Conservation (phyloP, 1,140 invertebrate species). For the Lycorma delicatula region DNA sequence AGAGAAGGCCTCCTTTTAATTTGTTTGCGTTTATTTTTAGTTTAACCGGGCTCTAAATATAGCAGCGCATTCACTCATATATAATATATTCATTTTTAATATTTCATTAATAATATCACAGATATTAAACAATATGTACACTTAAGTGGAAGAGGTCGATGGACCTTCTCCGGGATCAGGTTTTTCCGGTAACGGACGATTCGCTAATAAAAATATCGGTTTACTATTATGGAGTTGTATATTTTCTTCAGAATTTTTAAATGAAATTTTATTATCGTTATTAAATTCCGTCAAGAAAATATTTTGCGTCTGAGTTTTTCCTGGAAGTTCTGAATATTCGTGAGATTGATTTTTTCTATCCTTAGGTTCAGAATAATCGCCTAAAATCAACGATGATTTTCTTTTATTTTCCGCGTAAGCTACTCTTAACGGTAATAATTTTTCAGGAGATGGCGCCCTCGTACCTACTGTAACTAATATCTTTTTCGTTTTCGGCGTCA, state of each 20-base stretch:
- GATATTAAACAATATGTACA: too few species aligned
- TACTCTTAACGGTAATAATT: constrained; percentile 39
- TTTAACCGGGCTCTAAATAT: too few species aligned
- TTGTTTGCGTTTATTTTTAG: too few species aligned
- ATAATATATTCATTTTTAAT: too few species aligned
- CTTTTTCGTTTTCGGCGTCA: constrained; percentile 16
- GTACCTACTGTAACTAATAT: constrained; percentile 47
- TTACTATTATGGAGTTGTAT: too few species aligned
- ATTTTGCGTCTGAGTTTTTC: constrained; percentile 24
- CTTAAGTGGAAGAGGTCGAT: constrained; percentile 11
- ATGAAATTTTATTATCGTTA: too few species aligned
- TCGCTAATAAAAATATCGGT: constrained; percentile 51
- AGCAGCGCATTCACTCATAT: too few species aligned
- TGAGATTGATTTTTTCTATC: constrained; percentile 38
- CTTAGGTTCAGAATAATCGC: constrained; percentile 45
- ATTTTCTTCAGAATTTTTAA: constrained; percentile 3
- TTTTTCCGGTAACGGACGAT: constrained; percentile 57
- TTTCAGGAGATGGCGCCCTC: constrained; percentile 50
- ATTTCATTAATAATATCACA: too few species aligned
- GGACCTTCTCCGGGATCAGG: constrained; percentile 42
- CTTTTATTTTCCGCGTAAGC: not conserved
- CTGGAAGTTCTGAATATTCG: constrained; percentile 43
- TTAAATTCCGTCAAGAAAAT: too few species aligned
- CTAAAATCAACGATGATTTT: constrained; percentile 31
- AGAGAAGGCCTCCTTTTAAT: too few species aligned